phyloP scores from a whole-genome alignment of 2,113 vertebrate genomes.

The Macaca mulatta region DNA sequence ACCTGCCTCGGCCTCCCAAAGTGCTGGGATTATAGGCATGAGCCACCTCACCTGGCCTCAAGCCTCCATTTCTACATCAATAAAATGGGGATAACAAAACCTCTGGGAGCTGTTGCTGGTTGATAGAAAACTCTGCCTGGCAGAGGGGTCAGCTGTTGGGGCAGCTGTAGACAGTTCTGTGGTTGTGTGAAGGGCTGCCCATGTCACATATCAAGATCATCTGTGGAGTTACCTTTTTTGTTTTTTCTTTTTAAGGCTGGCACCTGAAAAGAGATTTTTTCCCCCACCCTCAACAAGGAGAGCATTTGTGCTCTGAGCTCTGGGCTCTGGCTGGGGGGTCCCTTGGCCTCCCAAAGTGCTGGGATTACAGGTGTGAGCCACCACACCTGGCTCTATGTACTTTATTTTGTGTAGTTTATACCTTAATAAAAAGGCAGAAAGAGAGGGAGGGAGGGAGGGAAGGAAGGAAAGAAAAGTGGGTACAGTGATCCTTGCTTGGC shows the following conservation, averaged over 20 bases:
- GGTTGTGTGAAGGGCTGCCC: not conserved
- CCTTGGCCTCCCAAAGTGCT: not conserved
- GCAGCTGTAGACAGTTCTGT: not conserved
- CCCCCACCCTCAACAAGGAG: not conserved
- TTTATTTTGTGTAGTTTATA: not conserved
- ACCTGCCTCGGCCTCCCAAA: no score
- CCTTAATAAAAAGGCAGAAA: not conserved
- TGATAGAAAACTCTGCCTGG: not conserved
- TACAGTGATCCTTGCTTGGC: not conserved
- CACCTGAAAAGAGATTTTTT: not conserved
- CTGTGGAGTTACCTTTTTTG: not conserved
- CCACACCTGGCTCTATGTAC: not conserved
- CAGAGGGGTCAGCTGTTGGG: not conserved
- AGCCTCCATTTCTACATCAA: not conserved
- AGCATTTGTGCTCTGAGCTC: not conserved
- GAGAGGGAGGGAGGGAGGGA: not conserved
- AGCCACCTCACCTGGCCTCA: no score
- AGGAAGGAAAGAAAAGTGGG: not conserved
- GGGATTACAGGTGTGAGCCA: no score
- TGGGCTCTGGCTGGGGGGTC: not conserved
- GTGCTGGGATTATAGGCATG: no score
- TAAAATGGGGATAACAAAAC: not conserved
- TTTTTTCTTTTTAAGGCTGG: not conserved
- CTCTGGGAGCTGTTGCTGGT: not conserved
- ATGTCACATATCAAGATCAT: not conserved